phyloP scores from a whole-genome alignment of 2,888 invertebrate species.

The Drosophila sordidula region DNA sequence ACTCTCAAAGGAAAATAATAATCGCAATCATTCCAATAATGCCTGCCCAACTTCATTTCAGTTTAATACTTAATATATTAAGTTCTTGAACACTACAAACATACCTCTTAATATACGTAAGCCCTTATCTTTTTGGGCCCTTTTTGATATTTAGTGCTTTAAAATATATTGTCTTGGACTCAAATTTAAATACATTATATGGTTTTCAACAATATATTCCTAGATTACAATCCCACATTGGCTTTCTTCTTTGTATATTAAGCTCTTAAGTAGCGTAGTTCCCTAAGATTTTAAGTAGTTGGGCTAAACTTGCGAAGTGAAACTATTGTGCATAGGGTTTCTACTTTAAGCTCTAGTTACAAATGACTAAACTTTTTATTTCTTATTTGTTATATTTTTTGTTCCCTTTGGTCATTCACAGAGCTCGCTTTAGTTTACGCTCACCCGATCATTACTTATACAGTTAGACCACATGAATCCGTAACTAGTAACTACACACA shows the following conservation, averaged over 20 bases:
- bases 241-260: neutral
- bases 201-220: neutral
- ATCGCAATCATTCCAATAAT: no score
- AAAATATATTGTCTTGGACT: neutral
- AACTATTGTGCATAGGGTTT: conserved; percentile 16
- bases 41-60: no score
- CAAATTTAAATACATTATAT: neutral
- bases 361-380: conserved; percentile 35
- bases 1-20: no score
- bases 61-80: no score
- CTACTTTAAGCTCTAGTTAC: conserved; percentile 14
- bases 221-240: conserved; percentile 2
- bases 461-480: conserved; percentile 63
- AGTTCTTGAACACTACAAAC: no score
- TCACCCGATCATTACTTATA: conserved; percentile 60
- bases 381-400: neutral
- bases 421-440: conserved; percentile 30
- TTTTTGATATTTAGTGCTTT: no score
- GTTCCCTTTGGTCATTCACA: conserved; percentile 54
- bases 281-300: conserved; percentile 3
- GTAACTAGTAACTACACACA: conserved; percentile 34
- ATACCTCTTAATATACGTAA: no score
- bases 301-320: conserved; percentile 7
- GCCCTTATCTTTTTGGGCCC: no score
- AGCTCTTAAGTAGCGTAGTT: conserved; percentile 20